Percentiles rank a stretch among this genome's conserved stretches.
Evolutionary conservation across 2,888 invertebrate species (phyloP).

Genomic region (Zele albiditarsus): DNA sequence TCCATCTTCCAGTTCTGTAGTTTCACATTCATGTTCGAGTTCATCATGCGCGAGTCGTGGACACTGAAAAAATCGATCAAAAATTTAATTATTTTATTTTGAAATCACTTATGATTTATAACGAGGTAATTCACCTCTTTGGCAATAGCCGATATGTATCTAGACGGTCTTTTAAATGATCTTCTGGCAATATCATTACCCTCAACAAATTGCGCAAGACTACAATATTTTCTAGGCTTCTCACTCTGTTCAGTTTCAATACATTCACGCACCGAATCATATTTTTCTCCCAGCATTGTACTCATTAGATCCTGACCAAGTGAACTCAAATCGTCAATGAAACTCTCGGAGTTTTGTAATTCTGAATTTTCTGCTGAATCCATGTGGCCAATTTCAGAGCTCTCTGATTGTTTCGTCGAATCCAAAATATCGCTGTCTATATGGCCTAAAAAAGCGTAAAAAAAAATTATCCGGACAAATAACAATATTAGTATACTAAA

Average conservation of each 20-base stretch:
- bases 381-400: slow-evolving; percentile 80
- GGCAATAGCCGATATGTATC: slow-evolving; percentile 49
- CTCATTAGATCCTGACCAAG: slow-evolving; percentile 79
- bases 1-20: slow-evolving; percentile 37
- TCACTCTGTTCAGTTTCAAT: slow-evolving; percentile 74
- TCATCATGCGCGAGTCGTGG: not conserved
- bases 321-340: slow-evolving; percentile 86
- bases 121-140: slow-evolving; percentile 53
- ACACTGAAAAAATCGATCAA: slow-evolving; percentile 14
- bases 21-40: not conserved
- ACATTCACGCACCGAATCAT: slow-evolving; percentile 77
- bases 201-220: slow-evolving; percentile 87
- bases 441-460: slow-evolving; percentile 62
- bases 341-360: slow-evolving; percentile 84
- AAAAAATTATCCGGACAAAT: slow-evolving; percentile 59
- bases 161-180: slow-evolving; percentile 78
- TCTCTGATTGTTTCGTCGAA: slow-evolving; percentile 64
- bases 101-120: slow-evolving; percentile 22
- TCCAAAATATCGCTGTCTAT: slow-evolving; percentile 69
- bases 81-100: slow-evolving; percentile 19
- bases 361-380: slow-evolving; percentile 89
- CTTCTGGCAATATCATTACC: slow-evolving; percentile 87
- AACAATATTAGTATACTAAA: not conserved
- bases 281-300: slow-evolving; percentile 80
- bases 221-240: slow-evolving; percentile 81